Evolutionary conservation across 2,113 vertebrate genomes (phyloP).

Genomic region (Rhipidura dahli): DNA sequence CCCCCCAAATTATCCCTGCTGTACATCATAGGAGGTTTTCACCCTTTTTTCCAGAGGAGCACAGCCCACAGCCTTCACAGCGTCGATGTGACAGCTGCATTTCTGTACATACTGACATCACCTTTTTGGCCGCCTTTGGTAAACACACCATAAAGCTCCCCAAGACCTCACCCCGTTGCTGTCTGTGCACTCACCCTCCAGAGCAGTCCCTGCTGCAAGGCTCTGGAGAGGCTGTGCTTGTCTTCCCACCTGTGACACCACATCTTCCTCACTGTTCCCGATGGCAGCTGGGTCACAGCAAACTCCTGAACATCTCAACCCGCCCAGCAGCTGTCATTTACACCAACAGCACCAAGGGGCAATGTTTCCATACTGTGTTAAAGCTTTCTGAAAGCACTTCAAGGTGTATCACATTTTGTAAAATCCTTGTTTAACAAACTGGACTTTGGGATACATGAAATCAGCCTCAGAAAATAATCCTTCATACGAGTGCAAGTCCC

Average conservation of each 20-base stretch:
- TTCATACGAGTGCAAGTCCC: background rate
- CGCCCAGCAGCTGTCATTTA: background rate
- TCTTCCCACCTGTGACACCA: background rate
- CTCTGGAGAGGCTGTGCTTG: background rate
- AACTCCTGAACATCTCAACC: background rate
- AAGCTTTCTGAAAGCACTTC: background rate
- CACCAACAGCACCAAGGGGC: background rate
- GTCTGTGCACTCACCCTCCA: background rate
- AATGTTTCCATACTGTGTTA: background rate
- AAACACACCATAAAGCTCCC: slow-evolving; percentile 6
- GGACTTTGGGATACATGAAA: background rate
- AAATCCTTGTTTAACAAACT: background rate
- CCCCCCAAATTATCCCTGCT: background rate
- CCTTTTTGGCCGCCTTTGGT: background rate
- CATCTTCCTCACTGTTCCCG: rapidly evolving
- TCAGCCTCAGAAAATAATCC: background rate
- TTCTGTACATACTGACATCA: background rate
- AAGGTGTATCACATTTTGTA: background rate
- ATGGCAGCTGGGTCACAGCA: background rate
- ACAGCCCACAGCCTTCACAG: background rate
- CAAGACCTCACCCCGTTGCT: background rate
- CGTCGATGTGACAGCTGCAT: rapidly evolving
- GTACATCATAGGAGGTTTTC: background rate
- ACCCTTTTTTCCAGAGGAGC: background rate
- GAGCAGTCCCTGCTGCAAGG: background rate